Conservation (phyloP, 2,113 vertebrate genomes). For the Strix uralensis region DNA sequence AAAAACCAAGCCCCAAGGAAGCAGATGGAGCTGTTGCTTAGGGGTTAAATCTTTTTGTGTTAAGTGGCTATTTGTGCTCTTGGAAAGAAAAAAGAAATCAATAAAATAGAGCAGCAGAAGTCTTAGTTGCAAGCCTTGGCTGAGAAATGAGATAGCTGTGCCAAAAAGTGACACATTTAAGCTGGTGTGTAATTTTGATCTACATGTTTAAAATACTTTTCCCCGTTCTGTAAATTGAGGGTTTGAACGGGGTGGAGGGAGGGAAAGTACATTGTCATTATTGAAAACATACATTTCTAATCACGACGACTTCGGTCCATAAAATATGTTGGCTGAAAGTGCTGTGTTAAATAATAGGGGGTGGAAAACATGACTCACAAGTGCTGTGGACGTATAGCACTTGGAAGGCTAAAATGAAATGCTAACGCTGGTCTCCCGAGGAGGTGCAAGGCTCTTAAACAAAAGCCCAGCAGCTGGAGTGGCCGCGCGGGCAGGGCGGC, state of each 20-base stretch:
- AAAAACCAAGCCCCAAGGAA: not conserved
- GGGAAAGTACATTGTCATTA: constrained; percentile 28
- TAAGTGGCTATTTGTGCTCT: not conserved
- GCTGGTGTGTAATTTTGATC: constrained; percentile 57
- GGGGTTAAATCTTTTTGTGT: not conserved
- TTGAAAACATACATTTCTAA: constrained; percentile 10
- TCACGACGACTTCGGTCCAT: not conserved
- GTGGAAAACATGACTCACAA: constrained; percentile 58
- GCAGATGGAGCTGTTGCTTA: not conserved
- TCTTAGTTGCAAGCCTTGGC: constrained; percentile 35
- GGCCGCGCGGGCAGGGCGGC: accelerated
- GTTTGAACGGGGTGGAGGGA: not conserved
- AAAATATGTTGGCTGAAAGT: constrained; percentile 1
- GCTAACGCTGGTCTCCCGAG: not conserved
- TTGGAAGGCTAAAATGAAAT: not conserved
- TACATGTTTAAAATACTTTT: constrained; percentile 62
- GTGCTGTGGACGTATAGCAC: not conserved
- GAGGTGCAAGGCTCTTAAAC: not conserved
- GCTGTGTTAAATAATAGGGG: not conserved
- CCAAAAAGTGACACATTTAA: constrained; percentile 45
- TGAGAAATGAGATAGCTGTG: not conserved
- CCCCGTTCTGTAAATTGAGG: constrained; percentile 1
- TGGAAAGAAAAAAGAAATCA: not conserved
- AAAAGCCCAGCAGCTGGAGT: not conserved
- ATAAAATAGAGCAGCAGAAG: constrained; percentile 46